Evolutionary conservation across 2,797 vertebrate species (phyloP), one percentile per base, ranked within the genome.

Genomic region (Glyptemys insculpta): DNA sequence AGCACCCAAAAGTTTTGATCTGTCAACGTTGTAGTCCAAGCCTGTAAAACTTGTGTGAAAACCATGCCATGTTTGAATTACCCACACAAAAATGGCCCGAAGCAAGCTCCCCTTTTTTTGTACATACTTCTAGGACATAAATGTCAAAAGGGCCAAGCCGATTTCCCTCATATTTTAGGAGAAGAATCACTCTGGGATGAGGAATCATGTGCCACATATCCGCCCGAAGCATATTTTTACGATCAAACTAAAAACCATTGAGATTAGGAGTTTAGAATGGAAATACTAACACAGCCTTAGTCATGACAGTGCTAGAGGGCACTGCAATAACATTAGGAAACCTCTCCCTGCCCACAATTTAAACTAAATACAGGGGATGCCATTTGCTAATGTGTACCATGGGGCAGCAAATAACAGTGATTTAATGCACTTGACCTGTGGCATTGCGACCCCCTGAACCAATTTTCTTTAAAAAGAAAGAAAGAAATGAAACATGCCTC

Each of bases 221-320:
- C 94, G 97, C 98, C 97, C 50, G 87, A 95, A 97, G 98, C 97
- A 93, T 91, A 90, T 96, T 98, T 98, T 98, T 98, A 98, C 90
- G 85, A 96, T 97, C 94, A 97, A 97, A 97, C 97, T 97, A 98
- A 98, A 98, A 97, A 96, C 97, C 97, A 97, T 95, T 93, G 97
- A 98, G 97, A 98, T 96, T 74, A 96, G 95, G 94, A 97, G 96
- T 98, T 98, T 97, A 96, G 98, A 98, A 97, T 94, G 95, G 96
- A 98, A 98, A 98, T 91, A 95, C 94, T 98, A 97, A 98, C 92
- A 97, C 92, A 96, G 80, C 74, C 85, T 97, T 90, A 97, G 95
- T 94, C 92, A 84, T 87, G 96, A 96, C 97, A 97, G 93, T 95
- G 93, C 96, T 93, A 94, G 93, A 86, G 90, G 97, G 96, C 95